Conservation (phyloP, 2,797 vertebrate genomes). For the Synanceia verrucosa region DNA sequence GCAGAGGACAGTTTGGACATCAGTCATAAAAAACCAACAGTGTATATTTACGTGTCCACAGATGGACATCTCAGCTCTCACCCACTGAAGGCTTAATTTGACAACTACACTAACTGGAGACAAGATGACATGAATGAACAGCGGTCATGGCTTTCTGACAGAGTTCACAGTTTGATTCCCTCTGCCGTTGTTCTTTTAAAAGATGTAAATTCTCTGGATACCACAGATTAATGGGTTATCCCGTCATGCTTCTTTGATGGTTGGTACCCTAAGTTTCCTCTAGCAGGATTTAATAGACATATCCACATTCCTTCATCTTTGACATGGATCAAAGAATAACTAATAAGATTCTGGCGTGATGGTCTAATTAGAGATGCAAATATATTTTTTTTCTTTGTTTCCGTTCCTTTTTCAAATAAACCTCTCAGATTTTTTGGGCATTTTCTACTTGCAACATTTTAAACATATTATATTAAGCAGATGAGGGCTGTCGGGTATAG, state of each 20-base stretch:
- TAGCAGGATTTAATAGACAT: neutral
- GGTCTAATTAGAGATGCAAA: neutral
- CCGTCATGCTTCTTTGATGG: neutral
- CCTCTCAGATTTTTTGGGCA: too few relatives aligned
- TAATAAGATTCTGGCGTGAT: neutral
- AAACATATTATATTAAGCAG: neutral
- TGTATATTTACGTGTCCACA: neutral
- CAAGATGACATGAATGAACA: too few relatives aligned
- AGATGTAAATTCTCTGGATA: neutral
- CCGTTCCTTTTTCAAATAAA: too few relatives aligned
- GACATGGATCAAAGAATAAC: neutral
- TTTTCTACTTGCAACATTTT: neutral
- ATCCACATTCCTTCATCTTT: neutral
- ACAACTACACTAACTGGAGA: too few relatives aligned
- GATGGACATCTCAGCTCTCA: neutral
- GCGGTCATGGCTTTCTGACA: too few relatives aligned
- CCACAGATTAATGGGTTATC: neutral
- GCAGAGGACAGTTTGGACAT: neutral
- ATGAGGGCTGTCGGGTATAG: neutral
- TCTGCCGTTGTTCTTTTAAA: neutral
- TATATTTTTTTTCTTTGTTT: too few relatives aligned
- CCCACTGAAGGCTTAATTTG: neutral
- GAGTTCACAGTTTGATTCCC: neutral
- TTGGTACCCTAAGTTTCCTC: neutral
- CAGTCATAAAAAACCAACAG: neutral